Evolutionary conservation across 2,888 invertebrate species (phyloP).

Genomic region (Drosophila anceps): DNA sequence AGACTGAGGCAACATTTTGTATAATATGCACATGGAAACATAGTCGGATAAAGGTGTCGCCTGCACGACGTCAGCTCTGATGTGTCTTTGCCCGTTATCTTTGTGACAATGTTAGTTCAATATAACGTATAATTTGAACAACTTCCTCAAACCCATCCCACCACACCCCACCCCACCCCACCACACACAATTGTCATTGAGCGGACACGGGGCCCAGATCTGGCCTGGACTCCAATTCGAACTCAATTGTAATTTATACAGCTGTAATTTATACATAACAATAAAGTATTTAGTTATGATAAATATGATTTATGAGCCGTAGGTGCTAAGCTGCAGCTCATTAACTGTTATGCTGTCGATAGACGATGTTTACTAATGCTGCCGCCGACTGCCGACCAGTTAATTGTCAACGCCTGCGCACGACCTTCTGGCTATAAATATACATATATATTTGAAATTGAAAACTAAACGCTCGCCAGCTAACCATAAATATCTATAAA

Average conservation of each 20-base stretch:
- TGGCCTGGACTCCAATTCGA: slow-evolving; percentile 10
- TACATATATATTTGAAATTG: slow-evolving; percentile 39
- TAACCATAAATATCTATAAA: slow-evolving; percentile 35
- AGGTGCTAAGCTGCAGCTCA: slow-evolving; percentile 30
- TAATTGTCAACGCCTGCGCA: slow-evolving; percentile 54
- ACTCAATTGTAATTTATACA: slow-evolving; percentile 14
- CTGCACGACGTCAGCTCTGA: slow-evolving; percentile 27
- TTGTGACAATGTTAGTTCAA: slow-evolving; percentile 48
- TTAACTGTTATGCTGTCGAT: slow-evolving; percentile 40
- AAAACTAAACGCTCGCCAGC: slow-evolving; percentile 41
- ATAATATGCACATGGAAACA: slow-evolving; percentile 38
- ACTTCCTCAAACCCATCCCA: background rate
- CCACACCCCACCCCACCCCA: background rate
- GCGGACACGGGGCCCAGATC: background rate
- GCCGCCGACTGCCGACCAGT: slow-evolving; percentile 21
- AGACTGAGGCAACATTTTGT: slow-evolving; percentile 38
- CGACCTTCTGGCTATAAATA: slow-evolving; percentile 51
- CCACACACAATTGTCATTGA: background rate
- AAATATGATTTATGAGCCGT: slow-evolving; percentile 25
- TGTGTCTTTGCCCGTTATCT: slow-evolving; percentile 18
- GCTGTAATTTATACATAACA: slow-evolving; percentile 9
- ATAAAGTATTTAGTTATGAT: slow-evolving; percentile 15
- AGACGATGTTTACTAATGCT: slow-evolving; percentile 42
- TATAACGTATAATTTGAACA: slow-evolving; percentile 58
- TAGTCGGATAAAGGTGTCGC: slow-evolving; percentile 46